These are phyloP conservation scores for Drosophila neocordata DNA, from an alignment of 1,140 invertebrate species.

Conservation along the genomic window DNA sequence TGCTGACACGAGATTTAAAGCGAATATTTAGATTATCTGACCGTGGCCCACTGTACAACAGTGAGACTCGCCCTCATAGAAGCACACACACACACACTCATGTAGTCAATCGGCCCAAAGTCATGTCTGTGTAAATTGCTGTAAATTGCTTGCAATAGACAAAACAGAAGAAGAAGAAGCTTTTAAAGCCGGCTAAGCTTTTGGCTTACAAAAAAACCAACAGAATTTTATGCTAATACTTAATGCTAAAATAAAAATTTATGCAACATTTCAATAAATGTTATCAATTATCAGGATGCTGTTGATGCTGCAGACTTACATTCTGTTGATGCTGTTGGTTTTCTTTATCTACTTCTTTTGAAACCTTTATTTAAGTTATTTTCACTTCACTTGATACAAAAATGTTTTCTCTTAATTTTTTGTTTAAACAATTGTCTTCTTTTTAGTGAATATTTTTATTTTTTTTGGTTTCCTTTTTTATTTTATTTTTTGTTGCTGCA, in stretches of 20 bases:
- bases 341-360: background rate
- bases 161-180: background rate
- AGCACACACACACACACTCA: conserved; percentile 6
- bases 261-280: background rate
- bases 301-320: background rate
- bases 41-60: conserved; percentile 20
- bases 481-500: background rate
- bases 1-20: no score
- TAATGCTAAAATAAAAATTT: background rate
- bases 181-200: conserved; percentile 1
- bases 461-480: background rate
- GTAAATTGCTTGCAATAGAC: conserved; percentile 32
- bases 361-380: background rate
- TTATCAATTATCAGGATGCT: conserved; percentile 6
- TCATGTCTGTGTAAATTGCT: conserved; percentile 14
- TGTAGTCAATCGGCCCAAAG: background rate
- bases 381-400: background rate
- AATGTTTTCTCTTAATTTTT: background rate
- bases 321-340: background rate
- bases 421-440: background rate
- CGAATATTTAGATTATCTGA: background rate
- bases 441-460: no score
- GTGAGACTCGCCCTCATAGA: conserved; percentile 24
- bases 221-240: background rate
- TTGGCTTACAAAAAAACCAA: background rate